Percentiles rank a stretch among this genome's conserved stretches.
These are phyloP conservation scores for Ischnura elegans DNA, from an alignment of 2,888 invertebrate species.

Conservation along the genomic window DNA sequence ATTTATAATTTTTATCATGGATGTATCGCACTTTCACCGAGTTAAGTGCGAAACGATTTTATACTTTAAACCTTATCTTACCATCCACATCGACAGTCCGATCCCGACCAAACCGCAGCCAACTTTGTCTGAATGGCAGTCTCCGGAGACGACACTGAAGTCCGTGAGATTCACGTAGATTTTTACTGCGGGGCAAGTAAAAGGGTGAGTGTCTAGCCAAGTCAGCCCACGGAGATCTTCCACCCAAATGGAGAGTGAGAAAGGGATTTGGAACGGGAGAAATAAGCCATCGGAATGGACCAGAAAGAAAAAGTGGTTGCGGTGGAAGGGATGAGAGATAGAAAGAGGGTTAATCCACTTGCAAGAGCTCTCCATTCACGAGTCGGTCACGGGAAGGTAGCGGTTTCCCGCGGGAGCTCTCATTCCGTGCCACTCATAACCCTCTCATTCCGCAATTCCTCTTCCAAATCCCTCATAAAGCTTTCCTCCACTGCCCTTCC, in stretches of 20 bases:
- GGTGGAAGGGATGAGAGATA: neutral
- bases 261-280: too few species aligned
- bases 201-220: neutral
- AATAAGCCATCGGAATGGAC: constrained; percentile 5
- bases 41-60: too few species aligned
- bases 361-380: neutral
- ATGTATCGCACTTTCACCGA: too few species aligned
- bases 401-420: neutral
- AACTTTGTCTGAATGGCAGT: neutral
- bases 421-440: neutral
- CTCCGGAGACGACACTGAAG: neutral
- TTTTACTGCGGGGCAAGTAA: neutral
- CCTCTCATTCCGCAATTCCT: neutral
- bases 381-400: neutral
- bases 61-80: too few species aligned
- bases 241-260: neutral
- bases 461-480: neutral
- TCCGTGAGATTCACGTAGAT: neutral
- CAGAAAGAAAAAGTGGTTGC: neutral
- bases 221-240: neutral
- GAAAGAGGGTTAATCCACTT: neutral
- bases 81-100: too few species aligned
- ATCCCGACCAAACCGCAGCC: neutral
- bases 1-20: too few species aligned
- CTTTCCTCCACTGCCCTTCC: neutral